A percentile compares a stretch with the other conserved stretches of the same genome.
Conservation (phyloP, 2,888 invertebrate genomes). For the Griposia aprilina region DNA sequence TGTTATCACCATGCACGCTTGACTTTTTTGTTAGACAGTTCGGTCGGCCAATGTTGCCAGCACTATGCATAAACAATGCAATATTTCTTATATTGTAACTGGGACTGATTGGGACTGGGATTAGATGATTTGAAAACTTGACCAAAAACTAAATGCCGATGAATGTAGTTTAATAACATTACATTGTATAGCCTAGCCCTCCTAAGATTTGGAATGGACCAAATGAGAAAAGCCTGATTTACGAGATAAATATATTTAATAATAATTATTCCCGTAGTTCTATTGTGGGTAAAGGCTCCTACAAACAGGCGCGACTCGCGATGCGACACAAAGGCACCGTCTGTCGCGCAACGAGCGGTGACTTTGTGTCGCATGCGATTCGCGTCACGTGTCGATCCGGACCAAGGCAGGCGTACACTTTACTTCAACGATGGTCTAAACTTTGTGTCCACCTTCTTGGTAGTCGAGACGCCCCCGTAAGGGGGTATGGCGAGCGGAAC, state of each 20-base stretch:
- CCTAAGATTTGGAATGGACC: background rate
- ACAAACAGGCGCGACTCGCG: too few species aligned
- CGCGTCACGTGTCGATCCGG: too few species aligned
- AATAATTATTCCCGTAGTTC: too few species aligned
- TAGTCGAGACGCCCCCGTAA: too few species aligned
- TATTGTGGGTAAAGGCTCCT: too few species aligned
- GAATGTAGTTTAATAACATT: background rate
- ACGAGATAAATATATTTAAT: background rate
- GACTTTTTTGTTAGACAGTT: conserved; percentile 10
- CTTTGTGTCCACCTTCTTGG: too few species aligned
- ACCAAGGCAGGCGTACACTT: background rate
- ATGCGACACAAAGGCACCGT: too few species aligned
- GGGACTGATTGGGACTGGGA: background rate
- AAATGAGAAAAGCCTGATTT: background rate
- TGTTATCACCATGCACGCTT: conserved; percentile 65
- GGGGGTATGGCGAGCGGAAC: too few species aligned
- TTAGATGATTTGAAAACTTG: background rate
- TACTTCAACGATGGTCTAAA: background rate
- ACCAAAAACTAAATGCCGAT: background rate
- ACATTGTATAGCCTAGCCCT: background rate
- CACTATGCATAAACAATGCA: background rate
- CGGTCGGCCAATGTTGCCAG: conserved; percentile 1
- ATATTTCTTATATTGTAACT: background rate
- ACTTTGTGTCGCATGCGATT: too few species aligned
- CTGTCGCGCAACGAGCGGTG: too few species aligned